Evolutionary conservation across 2,888 invertebrate species (phyloP).

Genomic region (Blastobasis adustella): DNA sequence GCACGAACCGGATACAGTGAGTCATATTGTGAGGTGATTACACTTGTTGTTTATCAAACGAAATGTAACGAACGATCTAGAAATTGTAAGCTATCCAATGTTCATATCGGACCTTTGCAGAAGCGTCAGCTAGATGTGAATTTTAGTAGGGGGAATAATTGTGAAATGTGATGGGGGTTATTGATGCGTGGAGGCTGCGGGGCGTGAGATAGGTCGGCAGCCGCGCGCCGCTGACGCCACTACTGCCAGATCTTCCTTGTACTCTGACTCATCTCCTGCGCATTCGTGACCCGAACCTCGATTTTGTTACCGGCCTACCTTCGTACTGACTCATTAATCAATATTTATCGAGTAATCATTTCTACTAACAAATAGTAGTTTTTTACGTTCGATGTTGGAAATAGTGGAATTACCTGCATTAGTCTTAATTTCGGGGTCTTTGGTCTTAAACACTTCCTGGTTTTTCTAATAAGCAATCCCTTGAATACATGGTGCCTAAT

Average conservation of each 20-base stretch:
- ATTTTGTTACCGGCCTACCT: conserved; percentile 53
- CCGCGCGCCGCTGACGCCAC: conserved; percentile 54
- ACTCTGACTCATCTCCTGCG: conserved; percentile 50
- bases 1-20: conserved; percentile 11
- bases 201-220: conserved; percentile 34
- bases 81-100: no score
- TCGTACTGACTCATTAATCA: conserved; percentile 39
- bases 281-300: conserved; percentile 60
- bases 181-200: conserved; percentile 16
- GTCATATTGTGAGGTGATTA: neutral
- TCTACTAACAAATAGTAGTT: conserved; percentile 21
- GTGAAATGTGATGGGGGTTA: no score
- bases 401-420: no score
- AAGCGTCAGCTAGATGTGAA: conserved; percentile 17
- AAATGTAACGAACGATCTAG: no score
- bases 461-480: no score
- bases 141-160: no score
- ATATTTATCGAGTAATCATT: conserved; percentile 25
- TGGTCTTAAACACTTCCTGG: no score
- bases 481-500: no score
- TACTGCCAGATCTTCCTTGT: conserved; percentile 61
- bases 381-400: no score
- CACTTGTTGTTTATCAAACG: no score
- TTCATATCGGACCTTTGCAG: no score
- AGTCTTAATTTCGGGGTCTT: no score